Evolutionary conservation across 2,113 vertebrate species (phyloP).

Genomic region (Pelvicachromis taeniatus): DNA sequence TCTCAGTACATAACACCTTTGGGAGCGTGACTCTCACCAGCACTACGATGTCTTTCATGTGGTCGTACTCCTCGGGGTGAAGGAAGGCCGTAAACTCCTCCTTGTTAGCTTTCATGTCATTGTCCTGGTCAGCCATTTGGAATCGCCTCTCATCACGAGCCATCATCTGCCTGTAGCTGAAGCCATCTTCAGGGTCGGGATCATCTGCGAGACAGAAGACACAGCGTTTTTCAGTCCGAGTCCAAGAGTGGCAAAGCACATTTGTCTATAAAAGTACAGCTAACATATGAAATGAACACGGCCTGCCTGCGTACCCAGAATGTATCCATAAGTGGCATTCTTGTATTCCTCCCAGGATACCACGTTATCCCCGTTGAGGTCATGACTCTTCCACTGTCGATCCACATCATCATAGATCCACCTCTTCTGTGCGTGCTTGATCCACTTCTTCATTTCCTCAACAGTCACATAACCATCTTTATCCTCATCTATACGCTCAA

Average conservation of each 20-base stretch:
- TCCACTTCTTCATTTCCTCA: slow-evolving; percentile 94
- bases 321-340: slow-evolving; percentile 96
- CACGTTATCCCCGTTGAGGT: slow-evolving; percentile 87
- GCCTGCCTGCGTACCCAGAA: slow-evolving; percentile 80
- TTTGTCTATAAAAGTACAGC: not conserved
- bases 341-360: slow-evolving; percentile 97
- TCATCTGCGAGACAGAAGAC: slow-evolving; percentile 78
- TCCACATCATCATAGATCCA: slow-evolving; percentile 98
- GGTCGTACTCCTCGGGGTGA: slow-evolving; percentile 94
- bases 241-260: not conserved
- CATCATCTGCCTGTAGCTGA: slow-evolving; percentile 98
- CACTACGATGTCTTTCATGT: slow-evolving; percentile 97
- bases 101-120: slow-evolving; percentile 85
- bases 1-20: not conserved
- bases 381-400: slow-evolving; percentile 94
- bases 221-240: not conserved
- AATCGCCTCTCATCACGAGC: slow-evolving; percentile 91
- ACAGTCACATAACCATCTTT: slow-evolving; percentile 89
- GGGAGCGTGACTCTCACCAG: slow-evolving; percentile 73
- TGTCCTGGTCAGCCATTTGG: slow-evolving; percentile 87
- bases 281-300: not conserved
- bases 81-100: slow-evolving; percentile 97
- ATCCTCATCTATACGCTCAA: slow-evolving; percentile 92
- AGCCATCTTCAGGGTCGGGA: slow-evolving; percentile 88
- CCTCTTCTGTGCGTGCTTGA: slow-evolving; percentile 93